Evolutionary conservation across 2,113 vertebrate species (phyloP).

Genomic region (Daubentonia madagascariensis): DNA sequence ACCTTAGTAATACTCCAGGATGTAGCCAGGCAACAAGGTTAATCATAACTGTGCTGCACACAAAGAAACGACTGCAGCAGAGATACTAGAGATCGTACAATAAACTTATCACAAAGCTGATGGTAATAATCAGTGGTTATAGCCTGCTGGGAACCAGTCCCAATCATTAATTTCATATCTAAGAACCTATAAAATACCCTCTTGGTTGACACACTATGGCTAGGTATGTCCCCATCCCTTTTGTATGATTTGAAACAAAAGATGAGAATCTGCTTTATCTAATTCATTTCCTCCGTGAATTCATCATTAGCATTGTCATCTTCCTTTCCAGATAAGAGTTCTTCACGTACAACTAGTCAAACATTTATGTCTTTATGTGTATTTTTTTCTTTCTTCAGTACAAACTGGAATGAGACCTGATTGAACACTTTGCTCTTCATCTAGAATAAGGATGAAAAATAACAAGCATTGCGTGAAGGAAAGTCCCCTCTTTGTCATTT

Average conservation of each 20-base stretch:
- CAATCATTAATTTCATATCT: not conserved
- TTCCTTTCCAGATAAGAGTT: conserved; percentile 62
- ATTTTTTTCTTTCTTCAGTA: not conserved
- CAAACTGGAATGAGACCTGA: not conserved
- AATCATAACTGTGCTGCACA: not conserved
- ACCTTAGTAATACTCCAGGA: not conserved
- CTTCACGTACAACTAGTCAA: not conserved
- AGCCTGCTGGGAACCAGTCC: conserved; percentile 25
- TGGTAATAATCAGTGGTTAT: not conserved
- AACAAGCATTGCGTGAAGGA: conserved; percentile 3
- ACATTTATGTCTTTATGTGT: not conserved
- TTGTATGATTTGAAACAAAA: conserved; percentile 31
- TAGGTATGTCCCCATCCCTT: not conserved
- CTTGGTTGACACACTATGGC: not conserved
- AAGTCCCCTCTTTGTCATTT: conserved; percentile 60
- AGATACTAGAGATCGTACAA: not conserved
- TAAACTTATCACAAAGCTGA: not conserved
- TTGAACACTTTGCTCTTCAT: conserved; percentile 8
- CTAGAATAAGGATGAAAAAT: conserved; percentile 16
- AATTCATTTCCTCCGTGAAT: conserved; percentile 25
- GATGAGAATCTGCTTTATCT: conserved; percentile 60
- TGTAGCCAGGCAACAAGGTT: not conserved
- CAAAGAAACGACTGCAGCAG: not conserved
- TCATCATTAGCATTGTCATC: conserved; percentile 34
- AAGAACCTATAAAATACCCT: conserved; percentile 2